Evolutionary conservation across 2,888 invertebrate genomes (phyloP).

Genomic region (Tachina lurida): DNA sequence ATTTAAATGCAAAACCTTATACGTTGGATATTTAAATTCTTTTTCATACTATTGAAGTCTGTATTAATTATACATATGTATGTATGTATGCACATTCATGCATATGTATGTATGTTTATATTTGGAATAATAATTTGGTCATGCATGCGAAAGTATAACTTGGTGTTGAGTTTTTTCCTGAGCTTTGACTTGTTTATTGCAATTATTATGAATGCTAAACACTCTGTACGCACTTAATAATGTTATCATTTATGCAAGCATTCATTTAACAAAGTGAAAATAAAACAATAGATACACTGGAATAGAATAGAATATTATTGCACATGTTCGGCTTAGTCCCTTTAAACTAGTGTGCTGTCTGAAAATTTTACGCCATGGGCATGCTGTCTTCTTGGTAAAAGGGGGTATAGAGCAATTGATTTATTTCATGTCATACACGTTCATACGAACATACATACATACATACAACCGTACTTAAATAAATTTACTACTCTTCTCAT

Average conservation of each 20-base stretch:
- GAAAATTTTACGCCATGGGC: slow-evolving; percentile 24
- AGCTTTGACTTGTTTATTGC: slow-evolving; percentile 49
- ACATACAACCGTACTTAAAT: not conserved
- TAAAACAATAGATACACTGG: not conserved
- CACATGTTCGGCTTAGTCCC: slow-evolving; percentile 4
- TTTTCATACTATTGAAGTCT: no score
- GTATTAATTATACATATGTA: not conserved
- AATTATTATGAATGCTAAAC: slow-evolving; percentile 28
- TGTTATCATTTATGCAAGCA: slow-evolving; percentile 46
- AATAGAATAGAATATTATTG: not conserved
- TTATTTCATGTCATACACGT: slow-evolving; percentile 61
- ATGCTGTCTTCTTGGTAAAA: slow-evolving; percentile 26
- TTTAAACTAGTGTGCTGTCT: slow-evolving; percentile 41
- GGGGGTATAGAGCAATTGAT: slow-evolving; percentile 61
- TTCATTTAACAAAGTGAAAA: slow-evolving; percentile 28
- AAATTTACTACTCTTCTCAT: slow-evolving; percentile 17
- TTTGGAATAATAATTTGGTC: no score
- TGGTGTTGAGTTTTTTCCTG: not conserved
- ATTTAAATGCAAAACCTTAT: no score
- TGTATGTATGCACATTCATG: not conserved
- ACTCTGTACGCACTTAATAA: slow-evolving; percentile 43
- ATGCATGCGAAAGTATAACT: not conserved
- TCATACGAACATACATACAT: not conserved
- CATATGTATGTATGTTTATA: not conserved
- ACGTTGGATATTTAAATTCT: no score